Evolutionary conservation across 2,113 vertebrate species (phyloP), one percentile per base, ranked within the genome.

Genomic region (Turdus rufiventris): DNA sequence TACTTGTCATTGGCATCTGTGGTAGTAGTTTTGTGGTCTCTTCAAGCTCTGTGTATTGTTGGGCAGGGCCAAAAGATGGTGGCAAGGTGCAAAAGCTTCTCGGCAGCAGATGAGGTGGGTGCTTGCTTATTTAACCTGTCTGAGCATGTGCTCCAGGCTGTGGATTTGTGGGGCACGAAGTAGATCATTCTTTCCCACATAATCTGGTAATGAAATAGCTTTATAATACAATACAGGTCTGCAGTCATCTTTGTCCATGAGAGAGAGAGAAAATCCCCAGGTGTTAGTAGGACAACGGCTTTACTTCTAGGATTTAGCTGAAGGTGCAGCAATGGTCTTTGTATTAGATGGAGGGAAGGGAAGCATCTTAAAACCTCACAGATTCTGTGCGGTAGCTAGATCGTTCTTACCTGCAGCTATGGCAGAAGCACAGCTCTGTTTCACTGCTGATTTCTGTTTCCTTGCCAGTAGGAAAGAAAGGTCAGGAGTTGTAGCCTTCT

Each of bases 81-180:
- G 50, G n/a, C n/a, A 67, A 38, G 45, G 23, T 93, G 21, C 72
- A 43, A 61, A 63, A 88, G 17, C 40, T 92, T 87, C 53, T 72
- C 15, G 54, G 6, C 34, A 89, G 45, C 47, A 60, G 19, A 15
- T 60, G 33, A 71, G 38, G 17, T 50, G 29, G 29, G 71, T 63
- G 33, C 18, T n/a, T 85, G 3, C 45, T 85, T 45, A 43, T 29
- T 53, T 86, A 47, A 50, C 23, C 21, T 85, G 14, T 40, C 58
- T 38, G 42, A 29, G 9, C 23, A 28, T 29, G n/a, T 54, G 48
- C 65, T 91, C 2, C 38, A 21, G 61, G 48, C 70, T 71, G 65
- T 0, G 0, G 20, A 25, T 74, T 63, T 75, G 43, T 78, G 54
- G 2, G 1, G 9, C 60, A 6, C 0, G 34, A 58, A 66, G 20